These are phyloP conservation scores for Myrmophylax atrothorax DNA, from an alignment of 2,113 vertebrate genomes.

Conservation along the genomic window DNA sequence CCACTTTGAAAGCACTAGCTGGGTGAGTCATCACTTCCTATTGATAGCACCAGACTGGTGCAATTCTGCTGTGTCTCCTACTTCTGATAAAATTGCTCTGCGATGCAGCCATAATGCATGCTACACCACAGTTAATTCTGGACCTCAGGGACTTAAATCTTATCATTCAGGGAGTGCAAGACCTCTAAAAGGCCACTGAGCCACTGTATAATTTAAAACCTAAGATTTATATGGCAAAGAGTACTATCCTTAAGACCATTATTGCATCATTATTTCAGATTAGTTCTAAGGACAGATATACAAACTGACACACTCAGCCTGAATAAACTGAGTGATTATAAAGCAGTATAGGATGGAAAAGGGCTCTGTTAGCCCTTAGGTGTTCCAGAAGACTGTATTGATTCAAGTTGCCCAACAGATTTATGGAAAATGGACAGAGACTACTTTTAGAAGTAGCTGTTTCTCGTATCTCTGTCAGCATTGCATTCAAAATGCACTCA, in stretches of 20 bases:
- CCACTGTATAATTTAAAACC: constrained; percentile 53
- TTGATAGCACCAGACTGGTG: constrained; percentile 22
- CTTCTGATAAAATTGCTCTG: constrained; percentile 27
- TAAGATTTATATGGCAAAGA: constrained; percentile 20
- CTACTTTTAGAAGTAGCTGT: not conserved
- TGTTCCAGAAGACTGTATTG: not conserved
- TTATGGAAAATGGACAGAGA: not conserved
- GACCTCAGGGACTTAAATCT: constrained; percentile 29
- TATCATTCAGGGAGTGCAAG: constrained; percentile 11
- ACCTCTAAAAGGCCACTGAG: constrained; percentile 38
- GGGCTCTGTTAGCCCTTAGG: not conserved
- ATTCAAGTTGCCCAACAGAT: not conserved
- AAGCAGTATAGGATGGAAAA: not conserved
- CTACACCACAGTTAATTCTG: not conserved
- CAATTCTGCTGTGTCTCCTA: constrained; percentile 11
- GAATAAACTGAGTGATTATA: not conserved
- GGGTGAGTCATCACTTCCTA: constrained; percentile 56
- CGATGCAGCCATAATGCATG: not conserved
- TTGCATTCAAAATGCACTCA: not conserved
- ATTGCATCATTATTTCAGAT: constrained; percentile 23
- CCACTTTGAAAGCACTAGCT: constrained; percentile 8
- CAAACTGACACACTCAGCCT: not conserved
- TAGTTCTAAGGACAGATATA: not conserved
- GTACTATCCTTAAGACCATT: not conserved
- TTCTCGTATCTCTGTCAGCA: not conserved